Percentiles rank a stretch among this genome's conserved stretches.
Conservation (phyloP, 2,113 vertebrate genomes). For the Nestor notabilis region DNA sequence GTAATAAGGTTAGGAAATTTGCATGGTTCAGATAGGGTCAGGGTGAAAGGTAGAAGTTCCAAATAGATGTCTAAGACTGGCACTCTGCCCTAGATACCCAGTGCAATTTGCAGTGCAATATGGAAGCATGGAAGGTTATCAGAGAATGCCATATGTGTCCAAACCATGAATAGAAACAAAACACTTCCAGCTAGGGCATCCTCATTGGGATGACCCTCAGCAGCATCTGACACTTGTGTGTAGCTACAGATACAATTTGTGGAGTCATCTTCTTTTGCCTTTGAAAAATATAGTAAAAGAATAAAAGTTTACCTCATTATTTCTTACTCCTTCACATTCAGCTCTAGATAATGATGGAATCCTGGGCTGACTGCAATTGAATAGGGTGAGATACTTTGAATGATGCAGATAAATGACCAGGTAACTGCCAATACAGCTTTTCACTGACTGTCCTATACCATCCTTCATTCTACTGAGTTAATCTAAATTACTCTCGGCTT, state of each 20-base stretch:
- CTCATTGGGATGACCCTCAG: neutral
- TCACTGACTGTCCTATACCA: neutral
- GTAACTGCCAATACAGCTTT: neutral
- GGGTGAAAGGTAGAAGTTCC: neutral
- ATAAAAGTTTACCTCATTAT: neutral
- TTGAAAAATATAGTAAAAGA: neutral
- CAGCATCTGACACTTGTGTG: neutral
- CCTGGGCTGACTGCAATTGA: neutral
- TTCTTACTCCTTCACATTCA: neutral
- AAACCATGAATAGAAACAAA: neutral
- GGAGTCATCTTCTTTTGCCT: neutral
- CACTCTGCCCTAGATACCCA: neutral
- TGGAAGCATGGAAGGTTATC: neutral
- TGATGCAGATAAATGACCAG: neutral
- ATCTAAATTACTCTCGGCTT: neutral
- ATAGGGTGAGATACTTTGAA: neutral
- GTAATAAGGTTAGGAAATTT: neutral
- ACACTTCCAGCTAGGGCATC: neutral
- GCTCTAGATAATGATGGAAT: neutral
- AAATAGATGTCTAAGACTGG: neutral
- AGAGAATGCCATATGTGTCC: neutral
- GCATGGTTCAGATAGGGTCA: neutral
- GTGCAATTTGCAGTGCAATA: neutral
- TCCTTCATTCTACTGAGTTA: conserved; percentile 7
- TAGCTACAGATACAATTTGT: neutral